Conservation (phyloP, 1,140 invertebrate genomes). For the Aphidius ervi region DNA sequence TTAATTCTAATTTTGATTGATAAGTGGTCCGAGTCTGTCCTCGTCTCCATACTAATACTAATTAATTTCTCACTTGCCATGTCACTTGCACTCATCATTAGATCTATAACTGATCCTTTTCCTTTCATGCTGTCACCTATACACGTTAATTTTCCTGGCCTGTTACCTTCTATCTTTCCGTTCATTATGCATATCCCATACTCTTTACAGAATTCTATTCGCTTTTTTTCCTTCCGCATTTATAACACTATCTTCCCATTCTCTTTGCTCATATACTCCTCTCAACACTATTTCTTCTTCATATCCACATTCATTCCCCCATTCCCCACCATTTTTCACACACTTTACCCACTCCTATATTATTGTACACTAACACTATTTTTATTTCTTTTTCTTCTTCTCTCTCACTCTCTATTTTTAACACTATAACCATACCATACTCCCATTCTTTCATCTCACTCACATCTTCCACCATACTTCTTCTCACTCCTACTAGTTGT, state of each 20-base stretch:
- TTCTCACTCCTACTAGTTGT: constrained; percentile 24
- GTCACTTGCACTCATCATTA: constrained; percentile 1
- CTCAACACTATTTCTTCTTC: not conserved
- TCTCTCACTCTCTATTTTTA: constrained; percentile 1
- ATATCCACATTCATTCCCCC: constrained; percentile 12
- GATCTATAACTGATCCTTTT: constrained; percentile 18
- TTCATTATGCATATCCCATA: constrained; percentile 12
- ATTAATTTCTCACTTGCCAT: not conserved
- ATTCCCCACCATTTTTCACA: constrained; percentile 18
- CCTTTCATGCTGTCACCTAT: constrained; percentile 4
- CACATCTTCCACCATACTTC: constrained; percentile 3
- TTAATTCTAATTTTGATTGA: constrained; percentile 6
- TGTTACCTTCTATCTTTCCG: constrained; percentile 20
- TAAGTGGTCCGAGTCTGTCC: constrained; percentile 22
- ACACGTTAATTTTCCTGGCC: constrained; percentile 19
- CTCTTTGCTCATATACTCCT: constrained; percentile 4
- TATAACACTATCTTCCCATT: constrained; percentile 13
- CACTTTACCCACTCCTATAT: constrained; percentile 13
- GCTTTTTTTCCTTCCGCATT: constrained; percentile 21
- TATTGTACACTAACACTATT: constrained; percentile 21
- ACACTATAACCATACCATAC: constrained; percentile 14
- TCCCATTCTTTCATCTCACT: constrained; percentile 9
- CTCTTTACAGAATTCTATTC: constrained; percentile 20
- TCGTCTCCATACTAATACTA: not conserved
- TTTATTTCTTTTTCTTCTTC: no score